phyloP scores from a whole-genome alignment of 2,797 vertebrate genomes.

The Cossypha caffra region DNA sequence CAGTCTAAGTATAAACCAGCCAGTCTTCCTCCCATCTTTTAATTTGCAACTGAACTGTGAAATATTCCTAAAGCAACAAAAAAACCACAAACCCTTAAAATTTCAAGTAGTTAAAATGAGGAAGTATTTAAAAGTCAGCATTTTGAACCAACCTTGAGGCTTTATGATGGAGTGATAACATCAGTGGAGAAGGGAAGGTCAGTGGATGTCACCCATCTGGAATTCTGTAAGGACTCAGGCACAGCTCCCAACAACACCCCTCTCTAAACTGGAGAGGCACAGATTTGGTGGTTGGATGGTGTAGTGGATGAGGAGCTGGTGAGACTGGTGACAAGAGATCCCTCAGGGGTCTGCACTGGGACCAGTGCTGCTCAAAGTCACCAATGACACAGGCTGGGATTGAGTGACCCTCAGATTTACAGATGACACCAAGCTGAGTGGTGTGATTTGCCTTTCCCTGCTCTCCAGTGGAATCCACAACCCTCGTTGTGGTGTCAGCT shows the following conservation, averaged over 20 bases:
- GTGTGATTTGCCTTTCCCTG: not conserved
- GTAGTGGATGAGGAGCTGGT: not conserved
- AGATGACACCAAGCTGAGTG: not conserved
- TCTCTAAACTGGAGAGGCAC: not conserved
- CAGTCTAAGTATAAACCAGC: not conserved
- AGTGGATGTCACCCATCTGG: accelerated
- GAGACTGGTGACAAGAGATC: accelerated
- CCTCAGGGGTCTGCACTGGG: not conserved
- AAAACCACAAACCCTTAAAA: not conserved
- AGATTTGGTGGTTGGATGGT: not conserved
- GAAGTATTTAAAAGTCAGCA: not conserved
- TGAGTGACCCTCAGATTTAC: not conserved
- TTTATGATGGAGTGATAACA: not conserved
- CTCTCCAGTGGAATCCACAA: not conserved
- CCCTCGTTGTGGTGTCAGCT: accelerated
- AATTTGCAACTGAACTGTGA: not conserved
- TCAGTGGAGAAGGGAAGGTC: not conserved
- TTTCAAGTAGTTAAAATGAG: not conserved
- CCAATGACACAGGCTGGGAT: not conserved
- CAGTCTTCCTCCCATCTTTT: not conserved
- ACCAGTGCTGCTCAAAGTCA: not conserved
- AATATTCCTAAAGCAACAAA: not conserved
- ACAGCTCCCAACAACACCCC: not conserved
- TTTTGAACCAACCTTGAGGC: not conserved
- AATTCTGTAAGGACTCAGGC: not conserved